Evolutionary conservation across 2,797 vertebrate genomes (phyloP).

Genomic region (Lepidocolaptes lacrymiger): DNA sequence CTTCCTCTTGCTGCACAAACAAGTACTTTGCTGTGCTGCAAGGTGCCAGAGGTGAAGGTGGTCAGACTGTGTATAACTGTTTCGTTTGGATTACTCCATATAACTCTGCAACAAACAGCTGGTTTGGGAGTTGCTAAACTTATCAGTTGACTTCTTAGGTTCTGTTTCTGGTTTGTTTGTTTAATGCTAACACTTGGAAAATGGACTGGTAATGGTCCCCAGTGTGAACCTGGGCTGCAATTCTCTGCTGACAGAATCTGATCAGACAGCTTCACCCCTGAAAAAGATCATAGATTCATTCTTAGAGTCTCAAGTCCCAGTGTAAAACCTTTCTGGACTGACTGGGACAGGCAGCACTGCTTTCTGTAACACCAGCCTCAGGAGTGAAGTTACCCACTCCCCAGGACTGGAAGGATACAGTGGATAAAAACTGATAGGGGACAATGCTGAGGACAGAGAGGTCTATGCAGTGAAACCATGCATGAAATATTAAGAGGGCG

Average conservation of each 20-base stretch:
- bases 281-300: background rate
- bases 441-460: background rate
- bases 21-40: background rate
- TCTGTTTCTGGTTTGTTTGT: background rate
- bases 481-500: background rate
- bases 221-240: background rate
- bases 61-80: background rate
- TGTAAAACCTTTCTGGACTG: background rate
- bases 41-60: rapidly evolving
- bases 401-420: background rate
- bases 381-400: background rate
- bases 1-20: background rate
- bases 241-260: background rate
- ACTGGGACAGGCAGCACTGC: background rate
- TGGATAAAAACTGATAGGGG: background rate
- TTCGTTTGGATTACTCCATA: background rate
- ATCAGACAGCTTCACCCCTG: background rate
- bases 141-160: background rate
- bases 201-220: background rate
- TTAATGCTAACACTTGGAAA: background rate
- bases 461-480: constrained; percentile 2
- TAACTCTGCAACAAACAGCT: background rate
- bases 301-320: background rate
- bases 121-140: background rate
- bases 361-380: background rate